phyloP scores from a whole-genome alignment of 2,888 invertebrate genomes.

The Tachina fera region DNA sequence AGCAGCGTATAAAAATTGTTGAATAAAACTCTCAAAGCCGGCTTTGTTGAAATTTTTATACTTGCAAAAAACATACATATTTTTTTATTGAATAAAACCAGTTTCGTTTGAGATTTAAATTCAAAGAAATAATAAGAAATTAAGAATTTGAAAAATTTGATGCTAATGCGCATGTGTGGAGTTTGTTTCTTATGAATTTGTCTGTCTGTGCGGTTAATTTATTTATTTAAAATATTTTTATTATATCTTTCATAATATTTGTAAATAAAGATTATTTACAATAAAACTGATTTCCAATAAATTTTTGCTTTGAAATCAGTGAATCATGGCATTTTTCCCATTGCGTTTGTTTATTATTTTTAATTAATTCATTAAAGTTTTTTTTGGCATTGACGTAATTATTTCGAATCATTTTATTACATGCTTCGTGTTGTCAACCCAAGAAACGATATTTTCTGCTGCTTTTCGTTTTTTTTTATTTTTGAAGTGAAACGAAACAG shows the following conservation, averaged over 20 bases:
- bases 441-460: background rate
- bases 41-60: conserved; percentile 23
- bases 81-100: conserved; percentile 28
- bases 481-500: too few relatives aligned
- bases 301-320: background rate
- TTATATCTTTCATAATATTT: background rate
- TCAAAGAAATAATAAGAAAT: conserved; percentile 12
- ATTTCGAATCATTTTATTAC: background rate
- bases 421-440: background rate
- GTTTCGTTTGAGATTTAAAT: conserved; percentile 27
- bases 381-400: background rate
- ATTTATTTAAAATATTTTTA: background rate
- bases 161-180: conserved; percentile 21
- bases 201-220: background rate
- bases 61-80: too few relatives aligned
- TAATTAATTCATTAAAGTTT: conserved; percentile 16
- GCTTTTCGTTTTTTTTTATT: background rate
- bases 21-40: conserved; percentile 38
- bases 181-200: background rate
- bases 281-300: conserved; percentile 7
- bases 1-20: conserved; percentile 12
- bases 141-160: conserved; percentile 45
- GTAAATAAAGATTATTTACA: conserved; percentile 32
- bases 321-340: conserved; percentile 3
- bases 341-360: background rate